A percentile compares a stretch with the other conserved stretches of the same genome.
Conservation (phyloP, 2,888 invertebrate species). For the Masnerella sp. region DNA sequence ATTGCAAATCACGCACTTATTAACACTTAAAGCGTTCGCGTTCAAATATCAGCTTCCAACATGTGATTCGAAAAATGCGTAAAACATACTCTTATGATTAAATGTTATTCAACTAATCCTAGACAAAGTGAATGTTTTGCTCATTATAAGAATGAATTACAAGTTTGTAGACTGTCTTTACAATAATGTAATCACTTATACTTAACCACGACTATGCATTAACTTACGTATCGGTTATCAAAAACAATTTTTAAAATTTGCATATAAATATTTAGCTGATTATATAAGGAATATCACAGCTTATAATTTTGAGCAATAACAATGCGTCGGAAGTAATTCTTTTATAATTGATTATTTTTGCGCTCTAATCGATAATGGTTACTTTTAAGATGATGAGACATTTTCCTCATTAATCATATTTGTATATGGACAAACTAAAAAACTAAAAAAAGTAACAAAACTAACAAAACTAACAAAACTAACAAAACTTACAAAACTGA, state of each 20-base stretch:
- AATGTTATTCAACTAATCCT: too few species aligned
- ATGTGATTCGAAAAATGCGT: too few species aligned
- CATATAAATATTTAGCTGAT: constrained; percentile 20
- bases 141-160: too few species aligned
- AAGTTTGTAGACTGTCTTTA: constrained; percentile 6
- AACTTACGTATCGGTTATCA: constrained; percentile 21
- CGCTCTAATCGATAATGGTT: constrained; percentile 1
- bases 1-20: constrained; percentile 1
- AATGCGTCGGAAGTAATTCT: background rate
- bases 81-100: too few species aligned
- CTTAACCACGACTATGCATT: background rate
- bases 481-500: too few species aligned
- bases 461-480: too few species aligned
- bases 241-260: constrained; percentile 20
- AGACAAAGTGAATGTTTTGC: too few species aligned
- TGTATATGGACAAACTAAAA: too few species aligned
- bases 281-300: constrained; percentile 2
- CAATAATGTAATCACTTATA: constrained; percentile 12
- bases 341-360: constrained; percentile 2
- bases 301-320: constrained; percentile 26
- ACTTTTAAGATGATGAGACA: background rate
- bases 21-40: too few species aligned
- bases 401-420: too few species aligned
- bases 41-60: too few species aligned
- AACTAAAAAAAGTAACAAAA: too few species aligned